phyloP scores from a whole-genome alignment of 2,797 vertebrate genomes.

The Lerista edwardsae region DNA sequence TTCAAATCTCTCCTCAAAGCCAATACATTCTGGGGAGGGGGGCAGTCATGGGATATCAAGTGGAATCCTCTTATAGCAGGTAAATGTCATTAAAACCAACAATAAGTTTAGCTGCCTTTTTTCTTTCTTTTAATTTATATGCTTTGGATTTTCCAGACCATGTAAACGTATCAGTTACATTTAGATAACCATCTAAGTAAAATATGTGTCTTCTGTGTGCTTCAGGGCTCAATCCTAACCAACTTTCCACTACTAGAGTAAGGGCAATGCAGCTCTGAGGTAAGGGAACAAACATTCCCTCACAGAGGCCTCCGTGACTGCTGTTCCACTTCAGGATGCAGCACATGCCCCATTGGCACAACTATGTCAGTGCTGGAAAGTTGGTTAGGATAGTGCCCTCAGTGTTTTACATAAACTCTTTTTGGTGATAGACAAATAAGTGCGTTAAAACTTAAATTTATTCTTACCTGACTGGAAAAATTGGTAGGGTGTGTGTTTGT shows the following conservation, averaged over 20 bases:
- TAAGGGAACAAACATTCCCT: too few species aligned
- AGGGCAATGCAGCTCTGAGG: too few species aligned
- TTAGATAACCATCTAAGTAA: not conserved
- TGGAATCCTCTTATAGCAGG: not conserved
- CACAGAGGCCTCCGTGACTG: too few species aligned
- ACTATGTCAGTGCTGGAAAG: too few species aligned
- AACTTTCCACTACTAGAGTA: too few species aligned
- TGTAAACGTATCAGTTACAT: not conserved
- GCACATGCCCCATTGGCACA: too few species aligned
- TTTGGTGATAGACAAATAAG: slow-evolving; percentile 10
- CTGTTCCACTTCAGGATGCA: too few species aligned
- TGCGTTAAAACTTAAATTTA: not conserved
- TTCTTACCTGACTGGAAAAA: not conserved
- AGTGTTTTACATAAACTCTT: not conserved
- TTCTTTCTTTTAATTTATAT: not conserved
- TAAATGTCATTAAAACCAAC: not conserved
- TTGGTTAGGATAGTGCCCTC: too few species aligned
- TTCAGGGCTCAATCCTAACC: too few species aligned
- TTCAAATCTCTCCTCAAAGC: too few species aligned
- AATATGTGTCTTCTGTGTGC: not conserved
- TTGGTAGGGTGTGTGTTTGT: not conserved
- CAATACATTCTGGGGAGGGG: too few species aligned
- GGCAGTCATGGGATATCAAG: not conserved
- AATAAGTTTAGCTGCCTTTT: not conserved
- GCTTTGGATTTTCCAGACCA: not conserved